A percentile compares a stretch with the other conserved stretches of the same genome.
phyloP scores from a whole-genome alignment of 2,797 vertebrate species.

The Furcifer pardalis region DNA sequence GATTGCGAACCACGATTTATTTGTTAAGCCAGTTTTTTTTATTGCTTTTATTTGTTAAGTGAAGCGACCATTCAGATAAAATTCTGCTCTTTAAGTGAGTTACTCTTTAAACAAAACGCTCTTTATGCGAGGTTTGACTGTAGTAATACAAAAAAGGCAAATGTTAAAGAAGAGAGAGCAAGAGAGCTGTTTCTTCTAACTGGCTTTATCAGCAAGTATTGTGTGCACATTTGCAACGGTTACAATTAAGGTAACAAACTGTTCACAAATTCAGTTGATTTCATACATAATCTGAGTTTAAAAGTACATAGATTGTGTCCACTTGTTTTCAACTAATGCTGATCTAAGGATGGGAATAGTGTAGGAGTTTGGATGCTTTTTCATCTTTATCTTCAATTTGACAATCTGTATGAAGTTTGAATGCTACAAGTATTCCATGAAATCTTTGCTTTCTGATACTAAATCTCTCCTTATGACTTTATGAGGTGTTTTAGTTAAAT shows the following conservation, averaged over 20 bases:
- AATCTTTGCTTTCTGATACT: background rate
- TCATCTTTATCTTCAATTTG: conserved; percentile 12
- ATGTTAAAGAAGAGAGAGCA: background rate
- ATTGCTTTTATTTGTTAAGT: too few species aligned
- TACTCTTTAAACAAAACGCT: too few species aligned
- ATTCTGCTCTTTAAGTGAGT: too few species aligned
- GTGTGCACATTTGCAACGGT: background rate
- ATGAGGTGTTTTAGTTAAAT: background rate
- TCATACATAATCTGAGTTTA: background rate
- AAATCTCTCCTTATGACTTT: background rate
- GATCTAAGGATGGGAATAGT: too few species aligned
- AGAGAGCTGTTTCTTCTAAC: background rate
- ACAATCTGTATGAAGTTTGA: background rate
- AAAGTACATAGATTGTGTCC: background rate
- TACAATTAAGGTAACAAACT: background rate
- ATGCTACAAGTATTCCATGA: conserved; percentile 17
- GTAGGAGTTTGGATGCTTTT: background rate
- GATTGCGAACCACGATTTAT: too few species aligned
- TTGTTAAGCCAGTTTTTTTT: too few species aligned
- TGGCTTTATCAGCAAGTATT: conserved; percentile 8
- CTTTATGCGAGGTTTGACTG: too few species aligned
- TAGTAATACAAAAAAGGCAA: background rate
- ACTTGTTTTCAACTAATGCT: background rate
- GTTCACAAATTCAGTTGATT: background rate
- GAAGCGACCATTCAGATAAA: too few species aligned